Evolutionary conservation across 1,140 invertebrate species (phyloP), one percentile per base, ranked within the genome.

Genomic region (Ditylenchus dipsaci): DNA sequence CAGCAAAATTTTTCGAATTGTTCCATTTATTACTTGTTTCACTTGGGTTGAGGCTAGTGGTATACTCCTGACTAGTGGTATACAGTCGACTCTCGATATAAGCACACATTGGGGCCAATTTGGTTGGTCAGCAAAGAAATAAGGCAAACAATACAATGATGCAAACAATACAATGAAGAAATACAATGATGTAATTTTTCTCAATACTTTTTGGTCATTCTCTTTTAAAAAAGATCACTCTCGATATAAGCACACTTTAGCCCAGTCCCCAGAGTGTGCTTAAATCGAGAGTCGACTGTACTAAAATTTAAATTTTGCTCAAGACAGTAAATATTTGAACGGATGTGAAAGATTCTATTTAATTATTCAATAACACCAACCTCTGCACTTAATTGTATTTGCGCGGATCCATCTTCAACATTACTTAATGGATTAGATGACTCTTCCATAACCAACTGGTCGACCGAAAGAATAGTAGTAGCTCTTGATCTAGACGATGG

Each of bases 381-480:
- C 11, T n/a, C 19, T 56, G 45, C 38, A 26, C 11, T 30, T 30
- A 17, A 49, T 23, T 27, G 1, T 33, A 42, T 38, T 23, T 30
- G 19, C 15, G 8, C 1, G 17, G 26, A 38, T n/a, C 30, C 38
- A 13, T 30, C 63, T 38, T 57, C 26, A 5, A 9, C 27, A 30
- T 21, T 21, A 53, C 8, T 53, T 26, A 29, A 47, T 19, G 19
- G 1, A 13, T 26, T 7, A 19, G 63, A 21, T 26, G 27, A n/a
- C 27, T 33, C 59, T 30, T 61, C 59, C 13, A 27, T 26, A 42
- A 43, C 21, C 15, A 67, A 21, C 59, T 67, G 57, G 26, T 67
- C 65, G 9, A 67, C 47, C 17, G 65, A 67, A 21, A 67, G 27
- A 63, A 67, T 67, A 9, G 65, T 67, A 5, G 65, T 53, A 21